These are phyloP conservation scores for Perca schrenkii DNA, from an alignment of 2,113 vertebrate genomes.

Conservation along the genomic window DNA sequence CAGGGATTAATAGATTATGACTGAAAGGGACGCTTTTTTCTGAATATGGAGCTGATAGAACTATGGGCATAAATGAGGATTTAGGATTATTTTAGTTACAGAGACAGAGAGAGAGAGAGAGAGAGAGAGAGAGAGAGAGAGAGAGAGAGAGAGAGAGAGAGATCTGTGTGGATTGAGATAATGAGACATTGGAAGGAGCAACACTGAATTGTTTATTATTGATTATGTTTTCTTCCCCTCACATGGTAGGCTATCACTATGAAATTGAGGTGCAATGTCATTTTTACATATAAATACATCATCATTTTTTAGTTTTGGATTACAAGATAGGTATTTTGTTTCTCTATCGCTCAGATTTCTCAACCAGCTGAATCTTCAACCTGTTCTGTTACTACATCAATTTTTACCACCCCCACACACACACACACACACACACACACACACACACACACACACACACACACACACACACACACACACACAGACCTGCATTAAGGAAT, in stretches of 20 bases:
- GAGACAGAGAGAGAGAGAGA: neutral
- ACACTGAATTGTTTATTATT: slow-evolving; percentile 11
- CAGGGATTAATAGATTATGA: slow-evolving; percentile 71
- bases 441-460: no score
- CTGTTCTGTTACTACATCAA: neutral
- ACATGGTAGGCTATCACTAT: neutral
- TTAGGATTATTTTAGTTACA: slow-evolving; percentile 47
- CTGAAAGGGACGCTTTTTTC: slow-evolving; percentile 31
- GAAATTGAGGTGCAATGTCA: neutral
- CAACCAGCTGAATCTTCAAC: neutral
- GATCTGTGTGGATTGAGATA: slow-evolving; percentile 34
- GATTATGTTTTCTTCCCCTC: neutral
- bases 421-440: no score
- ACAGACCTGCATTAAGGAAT: slow-evolving; percentile 43
- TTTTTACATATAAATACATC: slow-evolving; percentile 7
- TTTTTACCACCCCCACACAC: neutral
- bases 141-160: slow-evolving; percentile 9
- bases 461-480: slow-evolving; percentile 3
- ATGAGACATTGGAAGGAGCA: slow-evolving; percentile 7
- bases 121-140: no score
- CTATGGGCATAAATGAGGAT: slow-evolving; percentile 37
- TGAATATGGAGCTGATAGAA: slow-evolving; percentile 12
- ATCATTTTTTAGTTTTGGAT: neutral
- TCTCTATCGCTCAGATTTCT: neutral
- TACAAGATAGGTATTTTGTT: neutral